phyloP scores from a whole-genome alignment of 2,888 invertebrate genomes.

The Pycnomerus fuliginosus region DNA sequence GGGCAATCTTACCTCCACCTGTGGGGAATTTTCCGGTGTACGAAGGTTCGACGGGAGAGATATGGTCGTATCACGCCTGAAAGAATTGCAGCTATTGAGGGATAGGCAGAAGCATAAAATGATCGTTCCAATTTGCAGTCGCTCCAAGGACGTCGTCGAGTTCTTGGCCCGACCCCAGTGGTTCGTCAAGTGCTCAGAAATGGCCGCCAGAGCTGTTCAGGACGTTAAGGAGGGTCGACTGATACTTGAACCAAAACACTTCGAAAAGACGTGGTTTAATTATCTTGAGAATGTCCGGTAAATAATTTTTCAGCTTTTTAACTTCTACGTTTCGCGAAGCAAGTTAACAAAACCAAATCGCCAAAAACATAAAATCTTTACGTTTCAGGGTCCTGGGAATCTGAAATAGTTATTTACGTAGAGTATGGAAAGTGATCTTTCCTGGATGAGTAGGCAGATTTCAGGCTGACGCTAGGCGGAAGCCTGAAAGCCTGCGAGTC shows the following conservation, averaged over 20 bases:
- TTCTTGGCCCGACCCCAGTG: constrained; percentile 96
- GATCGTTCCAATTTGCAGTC: constrained; percentile 94
- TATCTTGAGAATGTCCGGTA: constrained; percentile 93
- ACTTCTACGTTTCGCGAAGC: no score
- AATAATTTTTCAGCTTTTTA: no score
- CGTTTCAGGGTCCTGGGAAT: no score
- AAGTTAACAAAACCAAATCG: no score
- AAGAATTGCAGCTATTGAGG: constrained; percentile 61
- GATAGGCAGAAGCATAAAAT: constrained; percentile 80
- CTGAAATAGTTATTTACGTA: no score
- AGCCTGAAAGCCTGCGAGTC: no score
- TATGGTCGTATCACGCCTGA: constrained; percentile 74
- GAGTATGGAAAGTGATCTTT: no score
- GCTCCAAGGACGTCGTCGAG: constrained; percentile 97
- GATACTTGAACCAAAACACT: constrained; percentile 80
- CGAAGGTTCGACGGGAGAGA: constrained; percentile 89
- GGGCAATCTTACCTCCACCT: constrained; percentile 80
- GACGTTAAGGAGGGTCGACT: constrained; percentile 79
- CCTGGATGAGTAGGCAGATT: no score
- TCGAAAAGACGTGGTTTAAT: constrained; percentile 90
- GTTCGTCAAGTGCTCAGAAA: constrained; percentile 88
- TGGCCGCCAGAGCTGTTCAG: constrained; percentile 84
- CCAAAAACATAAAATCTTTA: no score
- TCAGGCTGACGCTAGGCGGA: no score
- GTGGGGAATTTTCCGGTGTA: constrained; percentile 76